A percentile compares a stretch with the other conserved stretches of the same genome.
phyloP scores from a whole-genome alignment of 1,140 invertebrate genomes.

The Armadillidium nasatum region DNA sequence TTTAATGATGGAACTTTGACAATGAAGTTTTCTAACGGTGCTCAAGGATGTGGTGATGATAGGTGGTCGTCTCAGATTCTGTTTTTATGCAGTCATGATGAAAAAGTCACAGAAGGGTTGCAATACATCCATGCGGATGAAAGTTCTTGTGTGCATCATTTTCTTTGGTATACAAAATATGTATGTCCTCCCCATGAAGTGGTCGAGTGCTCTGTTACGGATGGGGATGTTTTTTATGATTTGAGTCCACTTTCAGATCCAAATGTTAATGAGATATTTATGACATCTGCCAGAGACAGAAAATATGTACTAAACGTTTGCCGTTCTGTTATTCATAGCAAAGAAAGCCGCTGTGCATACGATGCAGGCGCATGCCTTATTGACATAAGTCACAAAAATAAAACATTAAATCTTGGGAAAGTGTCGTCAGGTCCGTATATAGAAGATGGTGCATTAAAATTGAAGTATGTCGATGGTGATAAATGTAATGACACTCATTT shows the following conservation, averaged over 20 bases:
- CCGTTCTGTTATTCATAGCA: slow-evolving; percentile 40
- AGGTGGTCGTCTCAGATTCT: slow-evolving; percentile 30
- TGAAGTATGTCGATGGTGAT: slow-evolving; percentile 38
- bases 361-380: slow-evolving; percentile 38
- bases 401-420: slow-evolving; percentile 36
- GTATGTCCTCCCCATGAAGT: slow-evolving; percentile 37
- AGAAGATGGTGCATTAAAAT: slow-evolving; percentile 31
- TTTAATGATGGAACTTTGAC: slow-evolving; percentile 40
- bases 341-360: slow-evolving; percentile 37
- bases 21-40: slow-evolving; percentile 36
- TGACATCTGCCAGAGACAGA: slow-evolving; percentile 11
- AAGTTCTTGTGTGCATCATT: slow-evolving; percentile 24
- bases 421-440: slow-evolving; percentile 35
- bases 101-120: slow-evolving; percentile 30
- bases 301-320: slow-evolving; percentile 43
- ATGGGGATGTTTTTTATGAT: slow-evolving; percentile 33
- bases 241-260: slow-evolving; percentile 35
- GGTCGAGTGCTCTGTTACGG: slow-evolving; percentile 33
- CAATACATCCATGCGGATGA: slow-evolving; percentile 26
- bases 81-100: slow-evolving; percentile 40
- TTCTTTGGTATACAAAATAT: slow-evolving; percentile 34
- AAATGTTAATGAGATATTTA: slow-evolving; percentile 35
- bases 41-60: slow-evolving; percentile 27
- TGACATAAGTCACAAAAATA: slow-evolving; percentile 32
- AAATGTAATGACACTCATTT: slow-evolving; percentile 24